Conservation (phyloP, 1,140 invertebrate species). For the Eupeodes corollae region DNA sequence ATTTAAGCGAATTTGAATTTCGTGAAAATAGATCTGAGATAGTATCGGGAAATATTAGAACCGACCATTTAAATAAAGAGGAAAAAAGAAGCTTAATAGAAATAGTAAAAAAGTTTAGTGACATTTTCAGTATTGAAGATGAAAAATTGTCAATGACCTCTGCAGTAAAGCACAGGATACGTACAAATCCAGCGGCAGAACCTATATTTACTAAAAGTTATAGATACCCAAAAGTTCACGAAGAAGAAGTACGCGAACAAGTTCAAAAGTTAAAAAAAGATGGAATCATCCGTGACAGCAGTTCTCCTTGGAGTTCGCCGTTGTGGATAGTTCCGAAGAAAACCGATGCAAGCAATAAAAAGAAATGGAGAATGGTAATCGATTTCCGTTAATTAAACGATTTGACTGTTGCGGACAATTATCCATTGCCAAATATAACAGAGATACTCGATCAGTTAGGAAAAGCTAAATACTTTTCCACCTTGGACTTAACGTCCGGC, state of each 20-base stretch:
- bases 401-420: constrained; percentile 37
- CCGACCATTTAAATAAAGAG: no score
- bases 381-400: constrained; percentile 37
- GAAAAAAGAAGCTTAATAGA: no score
- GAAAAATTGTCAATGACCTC: no score
- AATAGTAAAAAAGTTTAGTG: no score
- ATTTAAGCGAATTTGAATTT: no score
- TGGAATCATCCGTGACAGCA: constrained; percentile 6
- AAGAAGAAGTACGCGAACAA: constrained; percentile 18
- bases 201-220: constrained; percentile 18
- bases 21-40: no score
- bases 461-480: constrained; percentile 30
- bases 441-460: constrained; percentile 36
- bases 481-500: constrained; percentile 36
- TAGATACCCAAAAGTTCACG: constrained; percentile 23
- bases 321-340: constrained; percentile 12
- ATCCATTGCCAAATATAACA: constrained; percentile 40
- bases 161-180: constrained; percentile 10
- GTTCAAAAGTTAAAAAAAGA: constrained; percentile 14
- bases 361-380: constrained; percentile 24
- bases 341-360: constrained; percentile 10
- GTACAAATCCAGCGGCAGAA: no score
- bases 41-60: no score
- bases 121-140: no score
- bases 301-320: constrained; percentile 5